Base-by-base conservation (phyloP, 2,888 invertebrate genomes). In the Euplexia lucipara region DNA sequence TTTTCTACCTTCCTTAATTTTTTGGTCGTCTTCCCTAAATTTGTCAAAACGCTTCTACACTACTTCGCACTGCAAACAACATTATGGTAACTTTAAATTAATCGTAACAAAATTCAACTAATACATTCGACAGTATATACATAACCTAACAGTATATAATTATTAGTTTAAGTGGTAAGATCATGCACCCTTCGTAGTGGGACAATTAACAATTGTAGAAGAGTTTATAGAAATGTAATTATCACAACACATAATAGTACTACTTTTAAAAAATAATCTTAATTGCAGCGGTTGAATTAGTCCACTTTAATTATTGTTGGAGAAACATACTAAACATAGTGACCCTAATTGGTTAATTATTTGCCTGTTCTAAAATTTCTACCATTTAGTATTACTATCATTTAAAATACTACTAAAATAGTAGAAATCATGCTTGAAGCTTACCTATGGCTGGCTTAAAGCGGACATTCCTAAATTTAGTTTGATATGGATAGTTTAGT, bases 401-500 rank as follows among this genome's bases (percentile, higher is more conserved):
- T 64, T 12, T 41, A 22, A 49, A 77, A 48, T 82, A 82, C 63
- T 87, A 86, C 86, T 84, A 86, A 84, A 53, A 68, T 84, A 67
- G 84, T 88, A 89, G 86, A 84, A 86, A 83, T 75, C 65, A 77
- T 77, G 88, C 89, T 89, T 89, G 56, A 79, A 78, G 88, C 89
- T 88, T 89, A 81, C 83, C 73, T 79, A 68, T 78, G 85, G 72
- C 80, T 86, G 87, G 87, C 89, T 88, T 87, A 59, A 72, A 53
- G 78, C 70, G 45, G 59, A 74, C 57, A 69, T 66, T 66, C 42
- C 34, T 74, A 61, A 62, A 52, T 10, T 54, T 73, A 64, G 62
- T 69, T 72, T 70, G 0, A 65, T 70, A 77, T 69, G 78, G 77
- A 71, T 63, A 67, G n/a, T n/a, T n/a, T n/a, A n/a, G n/a, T n/a